Base-by-base conservation (phyloP, 2,797 vertebrate species). In the Gobionotothen gibberifrons region DNA sequence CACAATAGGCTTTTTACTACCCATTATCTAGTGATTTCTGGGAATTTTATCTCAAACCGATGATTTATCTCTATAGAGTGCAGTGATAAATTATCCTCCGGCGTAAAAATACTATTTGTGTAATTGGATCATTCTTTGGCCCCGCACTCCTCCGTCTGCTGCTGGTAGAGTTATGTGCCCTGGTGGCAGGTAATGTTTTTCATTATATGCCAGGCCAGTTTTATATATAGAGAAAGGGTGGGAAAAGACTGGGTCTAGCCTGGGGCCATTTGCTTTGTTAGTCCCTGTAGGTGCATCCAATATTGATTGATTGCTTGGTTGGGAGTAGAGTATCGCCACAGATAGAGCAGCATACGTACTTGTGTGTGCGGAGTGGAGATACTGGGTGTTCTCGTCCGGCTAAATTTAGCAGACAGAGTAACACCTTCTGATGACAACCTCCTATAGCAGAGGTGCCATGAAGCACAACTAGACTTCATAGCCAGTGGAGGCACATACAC, bases 201-300 rank as follows among this genome's bases (percentile, higher is more conserved):
- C 93, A 92, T 93, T 93, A 92, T 91, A 86, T 93, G 90, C 90
- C 88, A 91, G 86, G 79, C 79, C 79, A 81, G 83, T 88, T 90
- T 92, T 94, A 94, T 93, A 93, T 94, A 90, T 93, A 93, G 91
- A 88, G 85, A 85, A 87, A 80, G 78, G 87, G 92, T 93, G 89
- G 93, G 92, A 90, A 86, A 90, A 81, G 90, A 89, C 89, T 65
- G 72, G 44, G 81, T 90, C 83, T 78, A 72, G 92, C 93, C 91
- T 65, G 76, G 46, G 90, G 92, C 89, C 89, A 80, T 91, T 91
- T 88, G 76, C 92, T 90, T 83, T 88, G 84, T 81, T 76, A 78
- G 89, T 93, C 93, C 90, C 91, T 85, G 84, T 90, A 88, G 92
- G 91, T 90, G 87, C 92, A 93, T 93, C 90, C 86, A 86, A 71